Evolutionary conservation across 2,797 vertebrate species (phyloP).

Genomic region (Rhynchonycteris naso): DNA sequence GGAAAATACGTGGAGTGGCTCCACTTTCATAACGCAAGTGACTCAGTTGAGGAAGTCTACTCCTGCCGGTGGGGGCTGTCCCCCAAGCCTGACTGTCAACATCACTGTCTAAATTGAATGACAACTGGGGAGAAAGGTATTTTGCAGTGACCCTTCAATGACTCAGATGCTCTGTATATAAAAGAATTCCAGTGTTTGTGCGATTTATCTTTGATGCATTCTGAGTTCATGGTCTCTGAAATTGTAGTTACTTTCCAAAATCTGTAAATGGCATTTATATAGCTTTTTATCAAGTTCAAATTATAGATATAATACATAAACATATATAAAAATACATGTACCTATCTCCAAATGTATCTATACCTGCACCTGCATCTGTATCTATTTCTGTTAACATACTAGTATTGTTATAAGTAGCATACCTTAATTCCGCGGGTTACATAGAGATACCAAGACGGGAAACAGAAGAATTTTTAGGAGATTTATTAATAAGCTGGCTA

Average conservation of each 20-base stretch:
- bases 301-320: not conserved
- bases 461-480: no score
- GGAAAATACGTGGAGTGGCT: not conserved
- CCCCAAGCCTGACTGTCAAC: not conserved
- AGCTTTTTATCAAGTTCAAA: not conserved
- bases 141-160: not conserved
- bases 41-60: not conserved
- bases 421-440: no score
- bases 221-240: not conserved
- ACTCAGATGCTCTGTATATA: not conserved
- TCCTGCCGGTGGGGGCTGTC: not conserved
- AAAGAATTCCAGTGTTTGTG: not conserved
- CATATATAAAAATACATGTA: not conserved
- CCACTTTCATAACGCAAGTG: not conserved
- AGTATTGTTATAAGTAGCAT: no score
- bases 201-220: not conserved
- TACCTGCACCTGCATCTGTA: not conserved
- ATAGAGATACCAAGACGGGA: no score
- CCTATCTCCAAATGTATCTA: not conserved
- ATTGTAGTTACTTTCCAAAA: slow-evolving; percentile 20
- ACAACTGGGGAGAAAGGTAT: not conserved
- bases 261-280: not conserved
- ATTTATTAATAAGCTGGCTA: no score
- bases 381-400: no score
- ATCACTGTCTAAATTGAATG: not conserved